Conservation (phyloP, 2,888 invertebrate genomes). For the Himalopsyche kuldschensis region DNA sequence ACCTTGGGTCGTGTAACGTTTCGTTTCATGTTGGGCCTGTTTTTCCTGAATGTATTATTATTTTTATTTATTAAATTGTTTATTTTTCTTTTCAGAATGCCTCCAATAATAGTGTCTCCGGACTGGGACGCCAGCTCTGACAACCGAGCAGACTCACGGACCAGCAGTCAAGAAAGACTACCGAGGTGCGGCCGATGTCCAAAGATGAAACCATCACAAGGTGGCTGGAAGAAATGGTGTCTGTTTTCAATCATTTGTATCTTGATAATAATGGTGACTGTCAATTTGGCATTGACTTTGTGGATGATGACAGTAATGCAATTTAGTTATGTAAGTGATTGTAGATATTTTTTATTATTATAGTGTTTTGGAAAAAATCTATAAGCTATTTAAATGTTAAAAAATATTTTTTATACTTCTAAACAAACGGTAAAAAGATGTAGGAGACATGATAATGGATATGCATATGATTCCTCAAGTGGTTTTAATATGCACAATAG, state of each 20-base stretch:
- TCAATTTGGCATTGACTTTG: constrained; percentile 92
- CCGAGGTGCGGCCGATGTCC: not conserved
- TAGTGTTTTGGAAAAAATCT: too few species aligned
- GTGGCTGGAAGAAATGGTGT: constrained; percentile 91
- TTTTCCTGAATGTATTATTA: too few species aligned
- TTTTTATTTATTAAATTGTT: too few species aligned
- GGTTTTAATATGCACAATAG: too few species aligned
- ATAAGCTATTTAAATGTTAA: too few species aligned
- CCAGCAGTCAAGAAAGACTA: not conserved
- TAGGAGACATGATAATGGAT: too few species aligned
- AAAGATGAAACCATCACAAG: not conserved
- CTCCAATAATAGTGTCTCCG: constrained; percentile 12
- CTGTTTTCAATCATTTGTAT: constrained; percentile 84
- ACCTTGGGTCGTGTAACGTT: too few species aligned
- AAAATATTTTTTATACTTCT: too few species aligned
- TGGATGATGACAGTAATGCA: constrained; percentile 96
- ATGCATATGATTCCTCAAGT: too few species aligned
- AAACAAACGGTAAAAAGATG: too few species aligned
- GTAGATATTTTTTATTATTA: too few species aligned
- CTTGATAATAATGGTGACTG: constrained; percentile 82
- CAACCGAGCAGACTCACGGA: not conserved
- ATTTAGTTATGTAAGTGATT: constrained; percentile 81
- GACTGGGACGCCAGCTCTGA: constrained; percentile 10
- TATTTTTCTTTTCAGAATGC: constrained; percentile 13
- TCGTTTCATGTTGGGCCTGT: too few species aligned